Evolutionary conservation across 2,797 vertebrate genomes (phyloP), one percentile per base, ranked within the genome.

Genomic region (Siniperca scherzeri): DNA sequence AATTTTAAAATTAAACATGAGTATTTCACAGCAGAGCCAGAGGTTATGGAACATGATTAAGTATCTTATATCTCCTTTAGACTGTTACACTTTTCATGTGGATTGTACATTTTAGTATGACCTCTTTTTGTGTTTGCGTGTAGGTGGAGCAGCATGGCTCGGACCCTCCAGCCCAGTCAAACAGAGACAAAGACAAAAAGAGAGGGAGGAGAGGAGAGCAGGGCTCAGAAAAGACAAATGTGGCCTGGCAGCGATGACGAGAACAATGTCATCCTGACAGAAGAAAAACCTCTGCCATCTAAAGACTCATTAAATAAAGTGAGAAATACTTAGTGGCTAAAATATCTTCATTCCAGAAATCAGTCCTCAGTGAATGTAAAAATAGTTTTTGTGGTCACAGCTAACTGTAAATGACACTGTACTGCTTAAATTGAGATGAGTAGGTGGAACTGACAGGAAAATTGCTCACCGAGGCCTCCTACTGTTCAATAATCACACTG

Each of bases 191-290:
- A 81, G 59, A 65, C 64, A 30, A 1, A 90, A 78, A 75, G 74
- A 88, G 50, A 86, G 19, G 38, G 81, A 88, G 9, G 77, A 78
- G 50, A 74, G 11, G 40, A 46, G n/a, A 78, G 62, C 60, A 14
- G 46, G 56, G 42, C 56, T 56, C 55, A 81, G 53, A 64, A 84
- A 82, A 73, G 87, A 91, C 69, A 87, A 78, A 74, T 19, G 40
- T 57, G 69, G 67, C 50, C 80, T 84, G 19, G 91, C 74, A 78
- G 91, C 89, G 13, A 86, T 87, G 65, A 81, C 89, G 0, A 93
- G 90, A 90, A 88, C 92, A 17, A 84, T 92, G 89, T 92, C 92
- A 9, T 94, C 92, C 55, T 95, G 77, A 95, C 64, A 44, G 57
- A 27, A 59, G 10, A 53, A 19, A 19, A 65, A 27, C 17, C 21